These are phyloP conservation scores for Hoplodrina blanda DNA, from an alignment of 2,888 invertebrate genomes.

Conservation along the genomic window DNA sequence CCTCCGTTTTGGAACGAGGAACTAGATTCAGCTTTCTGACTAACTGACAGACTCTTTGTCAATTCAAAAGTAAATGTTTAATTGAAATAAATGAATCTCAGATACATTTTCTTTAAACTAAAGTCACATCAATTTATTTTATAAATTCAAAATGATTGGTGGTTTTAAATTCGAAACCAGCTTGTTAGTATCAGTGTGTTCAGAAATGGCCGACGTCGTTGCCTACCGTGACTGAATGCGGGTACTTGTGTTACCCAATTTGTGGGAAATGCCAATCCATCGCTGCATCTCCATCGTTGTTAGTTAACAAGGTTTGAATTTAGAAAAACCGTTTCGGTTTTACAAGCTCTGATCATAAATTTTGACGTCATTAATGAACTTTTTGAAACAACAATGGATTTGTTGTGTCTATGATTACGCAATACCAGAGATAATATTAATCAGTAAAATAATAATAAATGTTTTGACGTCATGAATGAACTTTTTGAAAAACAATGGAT, in stretches of 20 bases:
- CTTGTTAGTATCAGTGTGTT: slow-evolving; percentile 3
- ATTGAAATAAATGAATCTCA: too few relatives aligned
- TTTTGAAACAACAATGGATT: too few relatives aligned
- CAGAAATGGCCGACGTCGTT: slow-evolving; percentile 18
- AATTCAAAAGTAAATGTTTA: too few relatives aligned
- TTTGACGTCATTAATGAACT: not conserved
- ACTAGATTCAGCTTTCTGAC: too few relatives aligned
- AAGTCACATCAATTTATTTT: not conserved
- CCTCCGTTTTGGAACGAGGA: too few relatives aligned
- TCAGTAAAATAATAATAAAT: too few relatives aligned
- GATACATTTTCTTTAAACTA: too few relatives aligned
- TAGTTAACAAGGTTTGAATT: slow-evolving; percentile 12
- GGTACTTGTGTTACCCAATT: slow-evolving; percentile 26
- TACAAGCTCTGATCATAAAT: not conserved
- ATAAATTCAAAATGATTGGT: not conserved
- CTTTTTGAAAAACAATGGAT: too few relatives aligned
- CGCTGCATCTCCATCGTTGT: slow-evolving; percentile 12
- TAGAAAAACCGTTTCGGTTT: not conserved
- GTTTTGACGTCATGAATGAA: too few relatives aligned
- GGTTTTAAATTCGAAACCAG: not conserved
- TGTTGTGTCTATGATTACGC: too few relatives aligned
- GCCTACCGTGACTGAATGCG: slow-evolving; percentile 11
- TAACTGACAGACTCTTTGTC: too few relatives aligned
- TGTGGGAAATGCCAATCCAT: slow-evolving; percentile 17
- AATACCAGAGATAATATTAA: too few relatives aligned